Base-by-base conservation (phyloP, 2,888 invertebrate species). In the Dicycla oo region DNA sequence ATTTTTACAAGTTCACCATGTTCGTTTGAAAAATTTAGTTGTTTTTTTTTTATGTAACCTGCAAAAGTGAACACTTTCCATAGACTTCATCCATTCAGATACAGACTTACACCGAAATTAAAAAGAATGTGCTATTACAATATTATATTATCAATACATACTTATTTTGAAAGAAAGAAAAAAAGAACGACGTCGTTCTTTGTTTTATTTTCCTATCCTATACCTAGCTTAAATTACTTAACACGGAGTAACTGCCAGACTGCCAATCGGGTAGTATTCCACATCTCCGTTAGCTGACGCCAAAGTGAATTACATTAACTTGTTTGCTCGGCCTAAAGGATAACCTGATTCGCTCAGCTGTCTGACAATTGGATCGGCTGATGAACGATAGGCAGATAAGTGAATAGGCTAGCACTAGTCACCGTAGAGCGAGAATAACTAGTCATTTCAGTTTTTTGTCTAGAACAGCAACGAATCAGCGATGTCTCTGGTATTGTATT, bases 281-380 rank as follows among this genome's bases (percentile, higher is more conserved):
- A n/a, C 58, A 10, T 38, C 7, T 80, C 64, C 58, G 80, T 73
- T 79, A 75, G 47, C 38, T 63, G 79, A 58, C n/a, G 47, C 47
- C 47, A 40, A 64, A 58, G 38, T 40, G 73, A 76, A 79, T 76
- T 60, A 64, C 26, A 73, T 79, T 64, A 75, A 4, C 62, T 26
- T 72, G 79, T 75, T 79, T 69, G 68, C 34, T 49, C 43, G 74
- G 61, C 20, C 45, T 72, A 57, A 53, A 64, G 79, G 63, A 53
- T 79, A 30, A 72, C 58, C 51, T 34, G 78, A 61, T 62, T 71
- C 20, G n/a, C 62, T 43, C 49, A 15, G 23, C 13, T 62, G 26
- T 30, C 63, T 64, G 58, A 64, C 73, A 78, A 78, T 75, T 15
- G 8, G 18, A 72, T 78, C 20, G n/a, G 15, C 38, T 72, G 53